Conservation (phyloP, 1,140 invertebrate genomes). For the Phymorhynchus buccinoides region DNA sequence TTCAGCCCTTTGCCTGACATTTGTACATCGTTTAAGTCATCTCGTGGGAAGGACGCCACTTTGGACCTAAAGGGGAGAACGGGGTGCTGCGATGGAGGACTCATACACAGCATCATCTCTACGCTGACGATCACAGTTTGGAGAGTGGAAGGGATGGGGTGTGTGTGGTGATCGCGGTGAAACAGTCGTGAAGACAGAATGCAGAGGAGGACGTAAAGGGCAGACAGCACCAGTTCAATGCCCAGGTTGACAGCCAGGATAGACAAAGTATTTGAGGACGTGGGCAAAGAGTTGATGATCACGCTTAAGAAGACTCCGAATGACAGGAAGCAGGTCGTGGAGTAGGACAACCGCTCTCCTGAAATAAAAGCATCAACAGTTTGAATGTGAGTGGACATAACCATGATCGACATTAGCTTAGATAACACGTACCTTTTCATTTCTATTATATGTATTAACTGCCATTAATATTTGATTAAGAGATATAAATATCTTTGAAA, state of each 20-base stretch:
- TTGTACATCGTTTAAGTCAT: background rate
- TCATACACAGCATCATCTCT: constrained; percentile 10
- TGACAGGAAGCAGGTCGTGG: constrained; percentile 19
- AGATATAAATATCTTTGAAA: too few species aligned
- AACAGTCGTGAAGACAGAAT: constrained; percentile 17
- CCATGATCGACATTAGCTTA: too few species aligned
- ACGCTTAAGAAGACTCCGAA: constrained; percentile 37
- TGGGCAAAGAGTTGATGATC: constrained; percentile 26
- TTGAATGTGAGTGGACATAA: too few species aligned
- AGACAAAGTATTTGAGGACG: constrained; percentile 15
- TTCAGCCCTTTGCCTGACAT: background rate
- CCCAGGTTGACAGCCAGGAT: constrained; percentile 20
- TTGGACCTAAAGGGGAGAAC: too few species aligned
- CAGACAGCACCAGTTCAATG: background rate
- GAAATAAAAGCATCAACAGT: too few species aligned
- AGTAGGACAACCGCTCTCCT: constrained; percentile 29
- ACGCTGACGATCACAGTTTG: background rate
- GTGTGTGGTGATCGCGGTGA: constrained; percentile 23
- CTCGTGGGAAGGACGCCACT: background rate
- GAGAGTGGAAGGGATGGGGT: background rate
- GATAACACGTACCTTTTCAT: too few species aligned
- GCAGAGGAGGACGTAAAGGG: constrained; percentile 12
- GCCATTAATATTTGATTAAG: too few species aligned
- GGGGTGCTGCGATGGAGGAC: background rate
- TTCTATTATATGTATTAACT: too few species aligned